Conservation (phyloP, 2,797 vertebrate species). For the Phoebastria nigripes region DNA sequence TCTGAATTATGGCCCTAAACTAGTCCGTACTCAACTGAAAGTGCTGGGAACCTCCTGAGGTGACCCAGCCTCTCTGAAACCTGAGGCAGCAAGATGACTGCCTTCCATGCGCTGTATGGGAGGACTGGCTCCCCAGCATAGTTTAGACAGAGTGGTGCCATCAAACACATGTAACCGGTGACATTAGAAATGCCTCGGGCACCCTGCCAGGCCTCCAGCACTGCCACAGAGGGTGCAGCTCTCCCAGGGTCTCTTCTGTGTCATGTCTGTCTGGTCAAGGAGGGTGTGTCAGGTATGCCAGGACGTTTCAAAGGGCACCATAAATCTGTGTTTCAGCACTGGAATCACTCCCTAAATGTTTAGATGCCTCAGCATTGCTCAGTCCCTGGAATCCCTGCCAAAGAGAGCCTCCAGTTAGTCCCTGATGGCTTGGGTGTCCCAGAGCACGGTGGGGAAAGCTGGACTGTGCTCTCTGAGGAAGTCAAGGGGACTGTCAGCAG, state of each 20-base stretch:
- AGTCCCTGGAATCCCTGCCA: neutral
- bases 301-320: neutral
- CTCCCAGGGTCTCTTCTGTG: neutral
- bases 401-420: neutral
- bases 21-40: neutral
- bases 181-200: neutral
- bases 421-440: neutral
- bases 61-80: neutral
- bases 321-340: neutral
- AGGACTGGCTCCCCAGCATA: neutral
- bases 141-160: neutral
- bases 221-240: neutral
- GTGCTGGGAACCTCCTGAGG: neutral
- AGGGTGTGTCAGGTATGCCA: neutral
- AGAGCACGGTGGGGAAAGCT: neutral
- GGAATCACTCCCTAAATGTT: neutral
- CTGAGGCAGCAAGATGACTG: neutral
- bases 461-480: neutral
- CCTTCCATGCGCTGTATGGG: fast-evolving
- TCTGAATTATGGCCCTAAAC: neutral
- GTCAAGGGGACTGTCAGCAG: neutral
- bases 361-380: neutral
- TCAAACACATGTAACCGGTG: fast-evolving
- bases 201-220: neutral
- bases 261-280: neutral